Evolutionary conservation across 1,140 invertebrate species (phyloP).

Genomic region (Ips nitidus): DNA sequence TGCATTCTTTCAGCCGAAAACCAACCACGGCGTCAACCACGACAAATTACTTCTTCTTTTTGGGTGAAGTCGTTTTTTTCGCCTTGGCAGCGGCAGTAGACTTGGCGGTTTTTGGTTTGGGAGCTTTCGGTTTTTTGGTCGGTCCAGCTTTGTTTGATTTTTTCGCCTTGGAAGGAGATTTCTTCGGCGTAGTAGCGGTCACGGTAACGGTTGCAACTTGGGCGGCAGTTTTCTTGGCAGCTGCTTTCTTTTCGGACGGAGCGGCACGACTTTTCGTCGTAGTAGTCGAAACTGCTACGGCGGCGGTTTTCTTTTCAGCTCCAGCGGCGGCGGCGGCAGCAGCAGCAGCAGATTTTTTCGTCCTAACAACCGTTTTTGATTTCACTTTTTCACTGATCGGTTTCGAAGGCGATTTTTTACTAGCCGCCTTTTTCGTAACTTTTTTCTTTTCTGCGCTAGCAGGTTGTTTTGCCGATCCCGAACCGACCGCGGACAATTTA

Average conservation of each 20-base stretch:
- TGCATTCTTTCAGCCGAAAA: not conserved
- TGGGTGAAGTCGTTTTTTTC: conserved; percentile 35
- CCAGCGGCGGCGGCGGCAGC: not conserved
- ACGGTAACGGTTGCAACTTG: too few relatives aligned
- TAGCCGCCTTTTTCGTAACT: too few relatives aligned
- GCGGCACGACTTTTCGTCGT: too few relatives aligned
- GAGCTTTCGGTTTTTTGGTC: conserved; percentile 39
- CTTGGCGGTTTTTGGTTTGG: conserved; percentile 36
- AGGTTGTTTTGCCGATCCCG: too few relatives aligned
- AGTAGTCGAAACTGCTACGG: too few relatives aligned
- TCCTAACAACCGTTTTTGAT: not conserved
- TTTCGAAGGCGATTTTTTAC: conserved; percentile 18
- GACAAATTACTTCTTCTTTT: conserved; percentile 26
- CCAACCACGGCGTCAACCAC: not conserved
- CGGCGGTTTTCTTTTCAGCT: too few relatives aligned
- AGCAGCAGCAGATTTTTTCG: conserved; percentile 15
- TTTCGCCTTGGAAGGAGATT: conserved; percentile 38
- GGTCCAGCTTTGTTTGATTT: conserved; percentile 31
- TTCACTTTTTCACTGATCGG: conserved; percentile 12
- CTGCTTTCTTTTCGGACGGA: too few relatives aligned
- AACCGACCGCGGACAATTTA: too few relatives aligned
- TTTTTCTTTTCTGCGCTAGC: too few relatives aligned
- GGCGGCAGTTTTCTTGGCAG: too few relatives aligned
- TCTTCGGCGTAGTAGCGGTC: not conserved
- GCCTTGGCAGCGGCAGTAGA: conserved; percentile 16